Base-by-base conservation (phyloP, 1,140 invertebrate species). In the Physella acuta region DNA sequence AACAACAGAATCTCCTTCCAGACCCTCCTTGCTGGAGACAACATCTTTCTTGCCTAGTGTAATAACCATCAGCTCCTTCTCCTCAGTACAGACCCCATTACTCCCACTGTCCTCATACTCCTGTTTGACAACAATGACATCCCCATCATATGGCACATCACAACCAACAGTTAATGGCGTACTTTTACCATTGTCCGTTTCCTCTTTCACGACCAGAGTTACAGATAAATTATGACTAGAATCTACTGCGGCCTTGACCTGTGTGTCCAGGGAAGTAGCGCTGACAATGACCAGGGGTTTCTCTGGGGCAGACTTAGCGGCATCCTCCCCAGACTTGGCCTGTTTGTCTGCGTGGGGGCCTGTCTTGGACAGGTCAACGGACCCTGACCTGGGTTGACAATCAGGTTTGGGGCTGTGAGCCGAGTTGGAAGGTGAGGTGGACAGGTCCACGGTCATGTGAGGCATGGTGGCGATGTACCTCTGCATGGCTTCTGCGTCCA, bases 401-500 rank as follows among this genome's bases (percentile, higher is more conserved):
- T 53, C 51, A 34, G 3, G 44, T 52, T 36, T 53, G 17, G 62
- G n/a, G 30, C 62, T 64, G 62, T 30, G 62, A 51, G 49, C 52
- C 26, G 11, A 5, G 17, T 16, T 24, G 28, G 62, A 34, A 36
- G 62, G 44, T 28, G 62, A 51, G 4, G 44, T n/a, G 16, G 62
- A 52, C 28, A 64, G 11, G 20, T 64, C 62, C 11, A 28, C 34
- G 28, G 71, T n/a, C 37, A 75, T 55, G 33, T 69, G 67, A 20
- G 75, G 74, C 30, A 79, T 75, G 33, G 71, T 67, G 20, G 75
- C 72, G 65, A 79, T 77, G n/a, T 74, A 73, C n/a, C 72, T 71
- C 64, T 79, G 73, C 31, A 79, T 72, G 33, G 73, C 69, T 62
- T 79, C 77, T 33, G 75, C 63, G 60, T 79, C 77, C 28, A 79